Conservation (phyloP, 2,888 invertebrate species). For the Troglohyphantes excavatus region DNA sequence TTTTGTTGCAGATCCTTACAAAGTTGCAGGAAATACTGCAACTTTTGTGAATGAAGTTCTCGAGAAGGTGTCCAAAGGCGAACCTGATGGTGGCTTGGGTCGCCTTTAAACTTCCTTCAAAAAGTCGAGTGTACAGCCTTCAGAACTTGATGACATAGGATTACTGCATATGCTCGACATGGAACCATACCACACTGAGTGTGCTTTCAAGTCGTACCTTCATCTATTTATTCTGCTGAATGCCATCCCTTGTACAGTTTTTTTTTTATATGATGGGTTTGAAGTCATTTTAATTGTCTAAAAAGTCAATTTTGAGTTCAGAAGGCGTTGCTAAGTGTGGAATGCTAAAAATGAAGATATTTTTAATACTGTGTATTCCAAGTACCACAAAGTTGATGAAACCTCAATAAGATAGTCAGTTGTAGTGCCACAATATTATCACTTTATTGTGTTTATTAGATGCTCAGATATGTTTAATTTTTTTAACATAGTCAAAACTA, state of each 20-base stretch:
- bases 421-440: too few relatives aligned
- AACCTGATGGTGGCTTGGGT: slow-evolving; percentile 87
- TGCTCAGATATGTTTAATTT: too few relatives aligned
- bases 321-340: neutral
- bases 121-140: slow-evolving; percentile 11
- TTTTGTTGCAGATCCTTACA: slow-evolving; percentile 56
- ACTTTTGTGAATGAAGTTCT: slow-evolving; percentile 96
- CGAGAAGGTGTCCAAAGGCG: slow-evolving; percentile 92
- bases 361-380: too few relatives aligned
- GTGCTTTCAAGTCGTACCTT: slow-evolving; percentile 48
- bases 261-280: slow-evolving; percentile 4
- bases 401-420: too few relatives aligned
- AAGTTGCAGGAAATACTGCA: slow-evolving; percentile 93
- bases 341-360: neutral
- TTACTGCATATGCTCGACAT: slow-evolving; percentile 4
- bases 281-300: neutral
- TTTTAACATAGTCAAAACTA: too few relatives aligned
- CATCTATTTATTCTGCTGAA: slow-evolving; percentile 71
- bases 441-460: too few relatives aligned
- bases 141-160: too few relatives aligned
- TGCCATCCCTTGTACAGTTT: slow-evolving; percentile 39
- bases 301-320: neutral
- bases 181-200: slow-evolving; percentile 23
- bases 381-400: too few relatives aligned
- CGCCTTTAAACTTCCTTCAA: slow-evolving; percentile 46